Conservation (phyloP, 2,888 invertebrate species). For the Ormyrus pomaceus region DNA sequence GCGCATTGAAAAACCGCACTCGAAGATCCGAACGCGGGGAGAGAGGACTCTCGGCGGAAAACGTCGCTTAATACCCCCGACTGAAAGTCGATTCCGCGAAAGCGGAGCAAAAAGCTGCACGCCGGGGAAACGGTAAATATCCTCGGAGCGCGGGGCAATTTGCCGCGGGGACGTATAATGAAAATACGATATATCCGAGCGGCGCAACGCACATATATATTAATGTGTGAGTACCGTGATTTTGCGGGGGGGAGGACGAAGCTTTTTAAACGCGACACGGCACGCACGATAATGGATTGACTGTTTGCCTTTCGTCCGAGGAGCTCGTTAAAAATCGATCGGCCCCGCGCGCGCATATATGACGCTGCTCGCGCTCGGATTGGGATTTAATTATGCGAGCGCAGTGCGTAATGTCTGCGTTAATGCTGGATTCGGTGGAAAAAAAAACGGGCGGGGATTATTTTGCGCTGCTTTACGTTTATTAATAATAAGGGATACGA, state of each 20-base stretch:
- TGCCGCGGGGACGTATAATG: not conserved
- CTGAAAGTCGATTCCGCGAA: slow-evolving; percentile 2
- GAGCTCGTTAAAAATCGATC: slow-evolving; percentile 4
- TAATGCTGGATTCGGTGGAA: not conserved
- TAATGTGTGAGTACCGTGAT: not conserved
- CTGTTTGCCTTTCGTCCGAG: not conserved
- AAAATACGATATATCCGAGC: not conserved
- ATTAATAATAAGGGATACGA: no score
- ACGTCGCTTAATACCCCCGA: not conserved
- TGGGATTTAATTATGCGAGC: not conserved
- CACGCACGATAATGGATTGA: not conserved
- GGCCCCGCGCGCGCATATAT: not conserved
- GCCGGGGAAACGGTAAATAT: slow-evolving; percentile 19
- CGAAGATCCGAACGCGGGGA: not conserved
- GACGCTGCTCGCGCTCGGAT: not conserved
- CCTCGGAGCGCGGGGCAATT: slow-evolving; percentile 10
- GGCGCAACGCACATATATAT: not conserved
- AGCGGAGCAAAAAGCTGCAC: not conserved
- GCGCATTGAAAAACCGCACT: not conserved
- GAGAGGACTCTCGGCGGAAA: not conserved
- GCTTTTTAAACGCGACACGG: no score
- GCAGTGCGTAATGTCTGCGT: not conserved
- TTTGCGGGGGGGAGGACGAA: not conserved
- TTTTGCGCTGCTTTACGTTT: no score
- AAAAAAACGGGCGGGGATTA: not conserved